Evolutionary conservation across 2,113 vertebrate genomes (phyloP), one percentile per base, ranked within the genome.

Genomic region (Myrmophylax atrothorax): DNA sequence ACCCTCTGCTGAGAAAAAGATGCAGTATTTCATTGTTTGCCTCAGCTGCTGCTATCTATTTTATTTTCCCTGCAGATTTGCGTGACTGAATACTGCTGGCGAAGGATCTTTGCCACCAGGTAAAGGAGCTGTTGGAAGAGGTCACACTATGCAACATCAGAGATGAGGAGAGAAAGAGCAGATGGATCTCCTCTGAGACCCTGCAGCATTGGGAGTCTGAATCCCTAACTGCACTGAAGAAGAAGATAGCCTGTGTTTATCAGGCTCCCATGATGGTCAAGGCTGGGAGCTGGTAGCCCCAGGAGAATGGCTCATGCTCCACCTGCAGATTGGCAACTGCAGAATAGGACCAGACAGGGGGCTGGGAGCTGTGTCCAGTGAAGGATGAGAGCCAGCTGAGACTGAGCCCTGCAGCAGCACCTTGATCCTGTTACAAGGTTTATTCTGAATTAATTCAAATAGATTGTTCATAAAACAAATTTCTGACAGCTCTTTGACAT

Each of bases 191-290:
- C 64, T 77, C 42, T 33, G 72, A 77, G n/a, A 74, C 12, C 10
- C 25, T 63, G 35, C 12, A 72, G 38, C 1, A 1, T 35, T 60
- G 29, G 13, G 31, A 63, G 26, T 50, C 66, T 72, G 64, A 67
- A 14, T 1, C 2, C n/a, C 2, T 18, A 74, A 0, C 12, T 5
- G 12, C 1, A 6, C 25, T 25, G 58, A 55, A 72, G 44, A 13
- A 76, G 50, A 38, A 10, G 24, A 25, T 1, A 28, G 47, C 11
- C 52, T 88, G 26, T 56, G 37, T 28, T 83, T 69, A 60, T 29
- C 0, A 0, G 55, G 13, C 3, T 50, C 38, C 31, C 35, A 37
- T 1, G 1, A 14, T 2, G 23, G 9, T 14, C 25, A 66, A 49
- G 7, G 7, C 50, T 79, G 62, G 49, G 46, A 68, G 18, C 10